Conservation (phyloP, 2,888 invertebrate species). For the Sialis fuliginosa region DNA sequence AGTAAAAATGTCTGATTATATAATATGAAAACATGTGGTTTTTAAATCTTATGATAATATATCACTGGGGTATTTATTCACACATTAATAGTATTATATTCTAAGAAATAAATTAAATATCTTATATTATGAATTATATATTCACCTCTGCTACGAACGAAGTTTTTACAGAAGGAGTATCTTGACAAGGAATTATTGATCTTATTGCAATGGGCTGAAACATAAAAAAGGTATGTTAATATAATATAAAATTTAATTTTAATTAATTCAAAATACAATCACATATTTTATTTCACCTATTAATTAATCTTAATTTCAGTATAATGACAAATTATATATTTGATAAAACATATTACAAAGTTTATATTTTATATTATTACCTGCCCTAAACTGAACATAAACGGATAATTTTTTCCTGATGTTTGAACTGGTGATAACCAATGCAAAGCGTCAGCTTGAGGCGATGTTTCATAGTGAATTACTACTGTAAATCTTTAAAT, state of each 20-base stretch:
- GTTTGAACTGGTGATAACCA: constrained; percentile 82
- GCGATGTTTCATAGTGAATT: constrained; percentile 60
- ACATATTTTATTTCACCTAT: background rate
- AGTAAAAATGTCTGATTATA: too few relatives aligned
- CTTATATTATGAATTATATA: constrained; percentile 4
- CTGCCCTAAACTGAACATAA: constrained; percentile 70
- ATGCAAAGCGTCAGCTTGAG: constrained; percentile 68
- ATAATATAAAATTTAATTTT: background rate
- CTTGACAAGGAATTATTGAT: constrained; percentile 82
- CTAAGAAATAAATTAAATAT: too few relatives aligned
- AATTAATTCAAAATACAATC: background rate
- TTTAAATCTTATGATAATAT: too few relatives aligned
- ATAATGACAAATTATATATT: background rate
- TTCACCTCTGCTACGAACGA: constrained; percentile 50
- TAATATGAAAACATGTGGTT: too few relatives aligned
- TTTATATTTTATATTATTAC: constrained; percentile 20
- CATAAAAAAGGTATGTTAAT: constrained; percentile 1
- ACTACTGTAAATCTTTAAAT: constrained; percentile 11
- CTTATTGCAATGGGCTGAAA: constrained; percentile 71
- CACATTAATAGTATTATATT: too few relatives aligned
- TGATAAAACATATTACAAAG: background rate
- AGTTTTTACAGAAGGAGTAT: constrained; percentile 77
- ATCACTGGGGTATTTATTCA: too few relatives aligned
- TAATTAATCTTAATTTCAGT: background rate
- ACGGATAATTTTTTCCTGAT: constrained; percentile 69